Conservation (phyloP, 2,113 vertebrate species). For the Salvator merianae region DNA sequence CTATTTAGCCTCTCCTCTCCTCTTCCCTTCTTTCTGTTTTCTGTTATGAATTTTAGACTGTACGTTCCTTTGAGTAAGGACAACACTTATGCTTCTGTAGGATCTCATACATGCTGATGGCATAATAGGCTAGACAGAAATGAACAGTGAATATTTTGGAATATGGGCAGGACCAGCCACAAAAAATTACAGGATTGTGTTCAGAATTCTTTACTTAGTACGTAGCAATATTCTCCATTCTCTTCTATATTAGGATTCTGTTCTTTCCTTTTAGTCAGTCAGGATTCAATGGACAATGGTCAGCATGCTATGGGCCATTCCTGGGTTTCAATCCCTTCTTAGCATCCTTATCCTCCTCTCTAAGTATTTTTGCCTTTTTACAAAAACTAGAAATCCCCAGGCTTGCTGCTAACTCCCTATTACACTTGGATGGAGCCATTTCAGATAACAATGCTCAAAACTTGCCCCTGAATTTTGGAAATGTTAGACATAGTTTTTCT, state of each 20-base stretch:
- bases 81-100: background rate
- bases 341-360: background rate
- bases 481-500: background rate
- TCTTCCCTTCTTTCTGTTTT: background rate
- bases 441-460: background rate
- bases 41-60: background rate
- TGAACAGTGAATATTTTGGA: too few relatives aligned
- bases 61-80: background rate
- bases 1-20: too few relatives aligned
- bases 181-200: background rate
- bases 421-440: background rate
- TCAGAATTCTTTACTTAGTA: background rate
- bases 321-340: too few relatives aligned
- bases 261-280: too few relatives aligned
- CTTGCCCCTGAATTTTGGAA: background rate
- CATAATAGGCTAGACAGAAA: background rate
- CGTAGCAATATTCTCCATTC: too few relatives aligned
- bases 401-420: background rate
- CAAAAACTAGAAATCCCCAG: too few relatives aligned
- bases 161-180: background rate
- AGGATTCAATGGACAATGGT: too few relatives aligned
- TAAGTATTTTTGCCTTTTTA: too few relatives aligned
- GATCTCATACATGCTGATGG: background rate
- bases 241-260: too few relatives aligned
- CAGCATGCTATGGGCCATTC: too few relatives aligned